Conservation (phyloP, 2,888 invertebrate genomes). For the Andrena bicolor region DNA sequence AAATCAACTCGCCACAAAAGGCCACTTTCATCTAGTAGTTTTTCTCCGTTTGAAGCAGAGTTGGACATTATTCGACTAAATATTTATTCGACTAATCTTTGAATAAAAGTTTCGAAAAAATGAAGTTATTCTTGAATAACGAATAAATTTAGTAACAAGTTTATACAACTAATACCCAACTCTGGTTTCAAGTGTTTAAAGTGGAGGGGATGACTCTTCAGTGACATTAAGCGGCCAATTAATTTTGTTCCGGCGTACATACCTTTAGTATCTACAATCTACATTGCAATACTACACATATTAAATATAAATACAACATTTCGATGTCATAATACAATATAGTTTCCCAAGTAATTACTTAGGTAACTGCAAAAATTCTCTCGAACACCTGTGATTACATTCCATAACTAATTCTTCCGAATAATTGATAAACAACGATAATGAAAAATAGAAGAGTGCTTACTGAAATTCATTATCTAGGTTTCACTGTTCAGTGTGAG, state of each 20-base stretch:
- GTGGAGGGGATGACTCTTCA: neutral
- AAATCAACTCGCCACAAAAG: too few species aligned
- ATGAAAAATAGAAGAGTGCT: neutral
- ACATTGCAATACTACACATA: conserved; percentile 2
- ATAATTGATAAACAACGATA: neutral
- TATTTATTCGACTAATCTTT: too few species aligned
- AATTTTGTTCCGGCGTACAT: neutral
- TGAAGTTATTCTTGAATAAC: too few species aligned
- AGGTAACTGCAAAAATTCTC: conserved; percentile 14
- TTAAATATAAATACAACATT: conserved; percentile 11
- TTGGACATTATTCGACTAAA: too few species aligned
- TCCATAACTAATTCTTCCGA: neutral
- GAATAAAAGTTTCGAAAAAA: too few species aligned
- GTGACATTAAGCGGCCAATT: neutral
- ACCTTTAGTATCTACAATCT: conserved; percentile 14
- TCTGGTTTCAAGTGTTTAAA: too few species aligned
- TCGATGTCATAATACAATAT: neutral
- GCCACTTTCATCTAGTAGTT: too few species aligned
- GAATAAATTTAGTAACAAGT: too few species aligned
- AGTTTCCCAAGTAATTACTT: neutral
- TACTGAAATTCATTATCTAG: neutral
- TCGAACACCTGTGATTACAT: neutral
- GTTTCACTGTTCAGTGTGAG: neutral
- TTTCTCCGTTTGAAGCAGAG: too few species aligned
- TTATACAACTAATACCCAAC: too few species aligned